Evolutionary conservation across 2,888 invertebrate genomes (phyloP).

Genomic region (Dryomyza anilis): DNA sequence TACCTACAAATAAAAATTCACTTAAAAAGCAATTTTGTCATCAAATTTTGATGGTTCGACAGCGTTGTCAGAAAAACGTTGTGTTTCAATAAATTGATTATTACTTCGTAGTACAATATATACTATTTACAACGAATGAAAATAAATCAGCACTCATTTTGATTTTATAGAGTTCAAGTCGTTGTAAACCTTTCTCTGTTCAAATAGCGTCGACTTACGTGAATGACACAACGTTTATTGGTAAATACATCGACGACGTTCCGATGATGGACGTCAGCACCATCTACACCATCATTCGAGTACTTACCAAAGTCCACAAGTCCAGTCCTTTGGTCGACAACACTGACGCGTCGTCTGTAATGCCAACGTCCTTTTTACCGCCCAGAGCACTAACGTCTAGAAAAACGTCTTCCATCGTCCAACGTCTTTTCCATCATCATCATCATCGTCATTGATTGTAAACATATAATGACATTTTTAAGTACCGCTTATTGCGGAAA

Average conservation of each 20-base stretch:
- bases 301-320: too few species aligned
- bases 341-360: conserved; percentile 17
- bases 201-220: background rate
- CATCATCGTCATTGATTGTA: conserved; percentile 10
- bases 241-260: too few species aligned
- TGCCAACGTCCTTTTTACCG: too few species aligned
- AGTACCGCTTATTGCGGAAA: conserved; percentile 20
- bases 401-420: background rate
- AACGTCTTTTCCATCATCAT: background rate
- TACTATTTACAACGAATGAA: background rate
- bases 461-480: too few species aligned
- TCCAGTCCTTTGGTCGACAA: too few species aligned
- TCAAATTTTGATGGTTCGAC: background rate
- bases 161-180: too few species aligned
- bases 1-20: conserved; percentile 11
- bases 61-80: too few species aligned
- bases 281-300: too few species aligned
- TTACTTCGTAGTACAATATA: background rate
- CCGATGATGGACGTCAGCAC: too few species aligned
- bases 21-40: conserved; percentile 10
- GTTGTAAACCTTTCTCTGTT: too few species aligned
- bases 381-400: conserved; percentile 8
- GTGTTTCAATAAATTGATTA: background rate
- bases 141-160: background rate
- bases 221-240: too few species aligned